Conservation (phyloP, 2,113 vertebrate genomes). For the Bombycilla garrulus region DNA sequence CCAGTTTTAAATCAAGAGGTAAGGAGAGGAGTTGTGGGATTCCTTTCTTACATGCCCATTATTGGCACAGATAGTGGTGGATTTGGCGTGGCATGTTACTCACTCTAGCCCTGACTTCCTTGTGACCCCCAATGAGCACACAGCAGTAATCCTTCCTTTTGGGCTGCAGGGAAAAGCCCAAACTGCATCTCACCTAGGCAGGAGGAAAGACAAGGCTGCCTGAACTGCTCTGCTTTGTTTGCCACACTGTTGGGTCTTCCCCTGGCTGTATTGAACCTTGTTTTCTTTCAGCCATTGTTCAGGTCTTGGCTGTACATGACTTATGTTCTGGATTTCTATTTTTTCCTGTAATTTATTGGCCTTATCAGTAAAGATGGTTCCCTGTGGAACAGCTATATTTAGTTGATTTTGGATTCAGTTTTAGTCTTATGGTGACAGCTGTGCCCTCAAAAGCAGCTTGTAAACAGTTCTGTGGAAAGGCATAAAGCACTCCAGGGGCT, state of each 20-base stretch:
- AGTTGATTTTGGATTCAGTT: not conserved
- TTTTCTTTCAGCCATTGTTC: constrained; percentile 39
- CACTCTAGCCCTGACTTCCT: not conserved
- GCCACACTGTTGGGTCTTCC: not conserved
- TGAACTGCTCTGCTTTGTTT: not conserved
- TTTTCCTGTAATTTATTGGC: constrained; percentile 37
- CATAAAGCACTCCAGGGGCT: not conserved
- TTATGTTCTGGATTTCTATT: constrained; percentile 20
- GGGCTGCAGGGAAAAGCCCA: not conserved
- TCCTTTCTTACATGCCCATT: not conserved
- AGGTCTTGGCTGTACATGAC: not conserved
- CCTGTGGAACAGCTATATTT: constrained; percentile 3
- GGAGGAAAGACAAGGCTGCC: not conserved
- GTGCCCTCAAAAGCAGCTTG: not conserved
- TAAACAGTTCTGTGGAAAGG: not conserved
- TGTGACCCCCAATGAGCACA: not conserved
- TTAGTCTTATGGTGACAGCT: not conserved
- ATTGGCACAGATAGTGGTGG: not conserved
- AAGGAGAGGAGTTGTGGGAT: not conserved
- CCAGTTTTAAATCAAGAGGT: not conserved
- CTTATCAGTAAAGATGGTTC: constrained; percentile 19
- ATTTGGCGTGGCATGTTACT: not conserved
- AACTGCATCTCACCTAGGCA: not conserved
- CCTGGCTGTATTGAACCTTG: not conserved
- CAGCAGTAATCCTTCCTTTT: not conserved